Percentiles rank a stretch among this genome's conserved stretches.
These are phyloP conservation scores for Porites divaricata DNA, from an alignment of 92 coral and sea anemone genomes.

Conservation along the genomic window DNA sequence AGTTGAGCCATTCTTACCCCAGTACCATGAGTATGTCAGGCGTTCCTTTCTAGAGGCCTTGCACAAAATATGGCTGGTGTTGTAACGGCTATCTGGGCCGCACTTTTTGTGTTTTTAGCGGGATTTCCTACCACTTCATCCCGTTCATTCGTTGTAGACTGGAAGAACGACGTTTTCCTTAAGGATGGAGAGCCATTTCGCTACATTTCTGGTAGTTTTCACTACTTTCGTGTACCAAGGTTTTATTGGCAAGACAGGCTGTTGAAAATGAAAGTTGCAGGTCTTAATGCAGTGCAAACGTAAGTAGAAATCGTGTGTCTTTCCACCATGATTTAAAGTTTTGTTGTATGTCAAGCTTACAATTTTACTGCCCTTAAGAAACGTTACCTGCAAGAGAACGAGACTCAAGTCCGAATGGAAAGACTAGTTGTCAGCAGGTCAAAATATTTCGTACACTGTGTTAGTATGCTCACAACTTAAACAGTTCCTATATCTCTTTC, in stretches of 20 bases:
- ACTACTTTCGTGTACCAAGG: constrained; percentile 79
- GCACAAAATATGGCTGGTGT: neutral
- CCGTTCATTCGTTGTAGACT: constrained; percentile 87
- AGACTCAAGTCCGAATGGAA: neutral
- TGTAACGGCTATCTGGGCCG: neutral
- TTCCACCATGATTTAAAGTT: neutral
- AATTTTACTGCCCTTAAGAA: neutral
- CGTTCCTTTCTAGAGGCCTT: no score
- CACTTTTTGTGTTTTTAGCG: constrained; percentile 21
- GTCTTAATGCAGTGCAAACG: constrained; percentile 88
- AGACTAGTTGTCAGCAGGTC: no score
- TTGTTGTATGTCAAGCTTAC: neutral
- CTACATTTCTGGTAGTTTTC: constrained; percentile 89
- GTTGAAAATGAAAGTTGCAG: constrained; percentile 84
- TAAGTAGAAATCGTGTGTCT: constrained; percentile 39
- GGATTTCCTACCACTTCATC: constrained; percentile 11
- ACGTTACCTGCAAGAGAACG: neutral
- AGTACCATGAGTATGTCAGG: no score
- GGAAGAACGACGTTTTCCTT: constrained; percentile 76
- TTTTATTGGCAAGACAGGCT: constrained; percentile 87
- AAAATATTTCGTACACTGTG: no score
- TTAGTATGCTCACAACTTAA: no score
- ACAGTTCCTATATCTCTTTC: no score
- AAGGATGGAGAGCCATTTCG: constrained; percentile 96
- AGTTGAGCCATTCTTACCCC: no score